A percentile compares a stretch with the other conserved stretches of the same genome.
Conservation (phyloP, 2,888 invertebrate species). For the Neria commutata region DNA sequence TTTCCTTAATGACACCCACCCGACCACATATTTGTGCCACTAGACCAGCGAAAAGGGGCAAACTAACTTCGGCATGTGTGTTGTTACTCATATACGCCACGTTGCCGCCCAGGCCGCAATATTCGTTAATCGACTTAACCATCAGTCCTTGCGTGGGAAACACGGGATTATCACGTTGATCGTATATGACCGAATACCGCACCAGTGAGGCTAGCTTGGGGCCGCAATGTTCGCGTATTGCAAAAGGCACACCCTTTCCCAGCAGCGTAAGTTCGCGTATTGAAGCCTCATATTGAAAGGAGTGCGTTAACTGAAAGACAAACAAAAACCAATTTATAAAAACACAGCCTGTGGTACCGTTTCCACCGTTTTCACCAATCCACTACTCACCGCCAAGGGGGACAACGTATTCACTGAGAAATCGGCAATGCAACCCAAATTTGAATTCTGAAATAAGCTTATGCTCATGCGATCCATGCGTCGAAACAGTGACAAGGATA, state of each 20-base stretch:
- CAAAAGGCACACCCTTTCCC: constrained; percentile 78
- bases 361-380: constrained; percentile 25
- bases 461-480: constrained; percentile 62
- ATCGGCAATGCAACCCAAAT: constrained; percentile 79
- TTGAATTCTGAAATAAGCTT: constrained; percentile 76
- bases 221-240: constrained; percentile 82
- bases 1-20: constrained; percentile 53
- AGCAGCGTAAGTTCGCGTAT: constrained; percentile 80
- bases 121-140: constrained; percentile 78
- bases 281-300: constrained; percentile 85
- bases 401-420: constrained; percentile 70
- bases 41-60: constrained; percentile 66
- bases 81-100: constrained; percentile 89
- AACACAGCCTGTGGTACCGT: neutral
- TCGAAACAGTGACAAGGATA: constrained; percentile 76
- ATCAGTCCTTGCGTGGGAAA: constrained; percentile 79
- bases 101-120: constrained; percentile 87
- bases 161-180: constrained; percentile 79
- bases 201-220: constrained; percentile 88
- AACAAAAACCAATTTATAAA: neutral
- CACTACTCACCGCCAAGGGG: constrained; percentile 62
- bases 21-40: constrained; percentile 58
- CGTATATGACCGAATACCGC: constrained; percentile 78
- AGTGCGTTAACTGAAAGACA: constrained; percentile 85
- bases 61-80: constrained; percentile 73